These are phyloP conservation scores for Kudoa iwatai DNA, from an alignment of 30 jellyfish, hydroid and myxozoan species.

Conservation along the genomic window DNA sequence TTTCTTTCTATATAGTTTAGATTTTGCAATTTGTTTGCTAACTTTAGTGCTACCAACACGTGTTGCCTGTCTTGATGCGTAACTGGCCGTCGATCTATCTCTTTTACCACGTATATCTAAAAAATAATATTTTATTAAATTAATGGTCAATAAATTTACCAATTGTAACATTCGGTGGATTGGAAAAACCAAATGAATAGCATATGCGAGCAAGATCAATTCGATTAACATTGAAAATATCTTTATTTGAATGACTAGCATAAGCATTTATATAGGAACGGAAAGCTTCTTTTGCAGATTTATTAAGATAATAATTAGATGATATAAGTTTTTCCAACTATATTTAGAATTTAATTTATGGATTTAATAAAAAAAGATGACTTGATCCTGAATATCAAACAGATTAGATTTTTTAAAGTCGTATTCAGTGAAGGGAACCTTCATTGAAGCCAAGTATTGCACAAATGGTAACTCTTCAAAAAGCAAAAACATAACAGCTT, in stretches of 20 bases:
- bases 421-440: slow-evolving; percentile 78
- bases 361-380: slow-evolving; percentile 1
- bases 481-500: slow-evolving; percentile 45
- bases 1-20: no score
- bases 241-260: slow-evolving; percentile 69
- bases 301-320: slow-evolving; percentile 43
- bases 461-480: slow-evolving; percentile 80
- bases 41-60: no score
- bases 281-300: slow-evolving; percentile 78
- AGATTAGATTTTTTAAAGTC: slow-evolving; percentile 76
- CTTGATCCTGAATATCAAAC: slow-evolving; percentile 55
- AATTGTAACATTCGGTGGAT: slow-evolving; percentile 73
- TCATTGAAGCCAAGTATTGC: slow-evolving; percentile 43
- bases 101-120: no score
- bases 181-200: slow-evolving; percentile 30
- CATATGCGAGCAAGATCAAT: slow-evolving; percentile 53
- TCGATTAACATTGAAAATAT: slow-evolving; percentile 21
- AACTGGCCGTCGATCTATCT: no score
- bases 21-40: no score
- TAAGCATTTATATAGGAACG: slow-evolving; percentile 69
- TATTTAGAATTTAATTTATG: neutral
- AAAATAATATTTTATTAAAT: no score
- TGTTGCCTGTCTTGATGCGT: no score
- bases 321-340: slow-evolving; percentile 56
- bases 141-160: no score